Evolutionary conservation across 2,888 invertebrate genomes (phyloP).

Genomic region (Dynastes hyllus): DNA sequence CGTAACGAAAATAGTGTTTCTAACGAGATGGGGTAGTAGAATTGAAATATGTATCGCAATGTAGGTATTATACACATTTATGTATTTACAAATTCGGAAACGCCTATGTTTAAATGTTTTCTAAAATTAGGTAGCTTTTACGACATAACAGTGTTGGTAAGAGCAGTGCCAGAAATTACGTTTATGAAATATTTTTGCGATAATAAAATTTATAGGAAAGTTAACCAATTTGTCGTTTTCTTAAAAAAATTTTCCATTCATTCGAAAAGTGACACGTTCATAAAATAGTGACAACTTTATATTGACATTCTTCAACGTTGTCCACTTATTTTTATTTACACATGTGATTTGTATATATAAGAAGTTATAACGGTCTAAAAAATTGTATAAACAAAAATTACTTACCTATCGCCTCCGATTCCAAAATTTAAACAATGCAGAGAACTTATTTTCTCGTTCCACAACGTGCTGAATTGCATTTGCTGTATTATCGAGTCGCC

Average conservation of each 20-base stretch:
- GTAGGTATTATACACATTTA: not conserved
- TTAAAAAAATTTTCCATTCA: not conserved
- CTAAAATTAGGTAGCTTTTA: conserved; percentile 36
- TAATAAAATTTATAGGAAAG: not conserved
- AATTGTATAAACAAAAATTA: conserved; percentile 4
- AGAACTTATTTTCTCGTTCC: conserved; percentile 79
- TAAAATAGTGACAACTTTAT: too few species aligned
- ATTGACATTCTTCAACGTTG: not conserved
- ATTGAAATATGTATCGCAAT: not conserved
- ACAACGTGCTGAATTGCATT: conserved; percentile 76
- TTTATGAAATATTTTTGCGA: conserved; percentile 3
- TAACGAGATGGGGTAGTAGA: not conserved
- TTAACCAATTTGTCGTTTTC: not conserved
- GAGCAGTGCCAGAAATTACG: conserved; percentile 15
- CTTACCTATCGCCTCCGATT: conserved; percentile 77
- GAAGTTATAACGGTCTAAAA: not conserved
- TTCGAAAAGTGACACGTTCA: not conserved
- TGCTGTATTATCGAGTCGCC: conserved; percentile 80
- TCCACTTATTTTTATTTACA: not conserved
- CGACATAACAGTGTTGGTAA: not conserved
- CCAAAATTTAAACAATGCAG: conserved; percentile 83
- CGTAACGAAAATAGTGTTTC: not conserved
- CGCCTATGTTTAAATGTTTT: conserved; percentile 35
- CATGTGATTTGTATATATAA: not conserved
- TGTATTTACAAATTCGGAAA: conserved; percentile 14